These are phyloP conservation scores for Neuroterus valhalla DNA, from an alignment of 1,140 invertebrate species.

Conservation along the genomic window DNA sequence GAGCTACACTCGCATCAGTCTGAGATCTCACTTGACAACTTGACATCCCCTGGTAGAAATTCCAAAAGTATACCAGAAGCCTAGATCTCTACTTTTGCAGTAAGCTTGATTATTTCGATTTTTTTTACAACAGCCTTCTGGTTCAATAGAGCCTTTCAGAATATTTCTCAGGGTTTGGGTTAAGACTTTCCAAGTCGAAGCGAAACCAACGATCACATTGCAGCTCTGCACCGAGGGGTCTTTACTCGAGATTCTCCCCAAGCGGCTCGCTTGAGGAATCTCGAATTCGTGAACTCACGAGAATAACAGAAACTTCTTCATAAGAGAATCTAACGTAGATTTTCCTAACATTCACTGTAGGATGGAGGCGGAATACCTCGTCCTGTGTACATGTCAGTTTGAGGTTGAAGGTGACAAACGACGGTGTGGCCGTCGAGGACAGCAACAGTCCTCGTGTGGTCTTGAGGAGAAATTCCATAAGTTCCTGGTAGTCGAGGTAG, in stretches of 20 bases:
- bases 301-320: constrained; percentile 9
- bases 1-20: constrained; percentile 46
- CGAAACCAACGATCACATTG: too few species aligned
- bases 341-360: constrained; percentile 77
- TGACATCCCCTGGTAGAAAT: constrained; percentile 36
- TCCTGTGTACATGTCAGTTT: constrained; percentile 76
- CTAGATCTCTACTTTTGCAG: not conserved
- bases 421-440: constrained; percentile 89
- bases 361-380: constrained; percentile 77
- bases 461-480: constrained; percentile 74
- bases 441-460: constrained; percentile 82
- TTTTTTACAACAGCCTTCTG: not conserved
- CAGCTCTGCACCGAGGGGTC: not conserved
- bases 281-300: not conserved
- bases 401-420: constrained; percentile 86
- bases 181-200: too few species aligned
- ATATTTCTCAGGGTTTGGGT: too few species aligned
- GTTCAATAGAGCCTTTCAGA: not conserved
- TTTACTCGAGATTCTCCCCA: not conserved
- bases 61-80: not conserved
- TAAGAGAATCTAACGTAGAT: constrained; percentile 9
- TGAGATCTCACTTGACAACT: constrained; percentile 38
- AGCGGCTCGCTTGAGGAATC: not conserved
- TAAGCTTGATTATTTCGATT: constrained; percentile 4
- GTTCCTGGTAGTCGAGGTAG: constrained; percentile 73